phyloP scores from a whole-genome alignment of 2,113 vertebrate species.

The Nanorana parkeri region DNA sequence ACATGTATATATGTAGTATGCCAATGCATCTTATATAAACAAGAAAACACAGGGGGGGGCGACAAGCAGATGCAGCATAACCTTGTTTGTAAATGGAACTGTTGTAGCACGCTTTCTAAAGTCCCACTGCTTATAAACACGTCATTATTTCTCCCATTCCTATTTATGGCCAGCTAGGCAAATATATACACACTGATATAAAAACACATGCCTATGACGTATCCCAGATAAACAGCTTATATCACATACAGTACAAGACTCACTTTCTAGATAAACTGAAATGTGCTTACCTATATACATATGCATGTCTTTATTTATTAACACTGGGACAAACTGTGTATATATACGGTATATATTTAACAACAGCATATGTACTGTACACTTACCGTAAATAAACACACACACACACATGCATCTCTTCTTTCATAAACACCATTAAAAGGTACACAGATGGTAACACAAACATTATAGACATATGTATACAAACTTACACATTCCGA shows the following conservation, averaged over 20 bases:
- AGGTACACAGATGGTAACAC: constrained; percentile 44
- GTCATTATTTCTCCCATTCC: not conserved
- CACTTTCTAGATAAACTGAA: constrained; percentile 18
- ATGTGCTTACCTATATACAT: constrained; percentile 34
- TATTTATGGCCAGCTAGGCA: constrained; percentile 8
- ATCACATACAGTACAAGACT: not conserved
- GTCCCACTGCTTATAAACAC: not conserved
- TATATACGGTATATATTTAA: constrained; percentile 13
- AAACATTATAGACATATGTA: constrained; percentile 38
- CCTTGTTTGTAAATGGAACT: not conserved
- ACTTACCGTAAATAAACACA: constrained; percentile 29
- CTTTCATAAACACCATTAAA: constrained; percentile 44
- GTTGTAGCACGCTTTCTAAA: not conserved
- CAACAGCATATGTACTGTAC: constrained; percentile 5
- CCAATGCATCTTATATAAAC: not conserved
- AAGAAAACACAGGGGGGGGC: not conserved
- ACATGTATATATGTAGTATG: not conserved
- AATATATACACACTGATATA: constrained; percentile 8
- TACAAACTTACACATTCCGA: constrained; percentile 41
- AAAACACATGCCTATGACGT: not conserved
- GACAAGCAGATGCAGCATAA: not conserved
- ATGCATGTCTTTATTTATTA: constrained; percentile 16
- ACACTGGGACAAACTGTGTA: constrained; percentile 11
- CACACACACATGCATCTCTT: constrained; percentile 36
- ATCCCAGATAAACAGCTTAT: constrained; percentile 14